Percentiles rank a stretch among this genome's conserved stretches.
These are phyloP conservation scores for Smithornis capensis DNA, from an alignment of 2,113 vertebrate genomes.

Conservation along the genomic window DNA sequence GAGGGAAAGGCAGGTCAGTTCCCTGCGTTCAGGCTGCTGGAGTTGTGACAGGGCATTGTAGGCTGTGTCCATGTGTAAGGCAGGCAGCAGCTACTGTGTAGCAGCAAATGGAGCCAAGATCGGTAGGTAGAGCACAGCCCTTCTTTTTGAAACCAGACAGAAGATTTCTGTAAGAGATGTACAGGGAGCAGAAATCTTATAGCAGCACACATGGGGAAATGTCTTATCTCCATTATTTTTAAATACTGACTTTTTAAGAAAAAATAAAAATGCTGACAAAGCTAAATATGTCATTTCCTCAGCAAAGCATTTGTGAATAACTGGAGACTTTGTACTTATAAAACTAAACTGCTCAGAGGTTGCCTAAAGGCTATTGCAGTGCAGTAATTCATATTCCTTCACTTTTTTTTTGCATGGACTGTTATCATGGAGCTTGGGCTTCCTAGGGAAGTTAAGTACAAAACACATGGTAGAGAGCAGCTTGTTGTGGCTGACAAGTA, in stretches of 20 bases:
- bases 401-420: background rate
- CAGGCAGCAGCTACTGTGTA: background rate
- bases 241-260: slow-evolving; percentile 26
- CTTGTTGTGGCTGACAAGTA: background rate
- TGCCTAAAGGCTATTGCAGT: background rate
- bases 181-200: background rate
- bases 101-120: background rate
- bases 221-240: background rate
- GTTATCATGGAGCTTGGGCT: background rate
- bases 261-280: slow-evolving; percentile 41
- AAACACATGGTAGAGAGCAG: background rate
- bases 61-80: rapidly evolving
- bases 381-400: background rate
- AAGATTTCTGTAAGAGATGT: background rate
- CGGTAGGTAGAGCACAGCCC: background rate
- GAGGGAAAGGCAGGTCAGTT: background rate
- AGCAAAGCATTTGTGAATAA: background rate
- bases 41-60: background rate
- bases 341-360: background rate
- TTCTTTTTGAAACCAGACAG: background rate
- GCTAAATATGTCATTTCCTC: background rate
- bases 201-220: background rate
- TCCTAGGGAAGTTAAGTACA: background rate
- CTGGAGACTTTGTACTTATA: background rate
- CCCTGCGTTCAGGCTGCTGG: background rate